Evolutionary conservation across 1,140 invertebrate species (phyloP).

Genomic region (Pteromalus puparum): DNA sequence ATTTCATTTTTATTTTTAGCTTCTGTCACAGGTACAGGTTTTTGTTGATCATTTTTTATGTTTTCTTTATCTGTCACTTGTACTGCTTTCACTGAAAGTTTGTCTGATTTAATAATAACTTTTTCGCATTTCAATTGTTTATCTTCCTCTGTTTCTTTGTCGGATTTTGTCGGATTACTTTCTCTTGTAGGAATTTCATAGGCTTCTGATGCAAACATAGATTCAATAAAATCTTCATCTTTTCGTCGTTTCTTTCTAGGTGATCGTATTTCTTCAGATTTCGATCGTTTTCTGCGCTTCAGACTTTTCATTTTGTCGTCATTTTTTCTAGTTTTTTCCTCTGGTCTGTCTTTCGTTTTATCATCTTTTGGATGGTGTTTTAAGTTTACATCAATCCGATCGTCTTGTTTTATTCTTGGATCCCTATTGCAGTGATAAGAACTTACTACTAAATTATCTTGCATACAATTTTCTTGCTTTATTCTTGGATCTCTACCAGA

Average conservation of each 20-base stretch:
- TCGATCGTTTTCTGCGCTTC: slow-evolving; percentile 23
- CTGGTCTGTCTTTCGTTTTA: neutral
- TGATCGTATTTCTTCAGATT: slow-evolving; percentile 21
- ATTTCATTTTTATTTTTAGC: neutral
- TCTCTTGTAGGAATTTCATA: neutral
- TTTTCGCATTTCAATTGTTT: neutral
- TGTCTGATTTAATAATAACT: neutral
- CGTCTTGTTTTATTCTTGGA: neutral
- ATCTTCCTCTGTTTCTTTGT: neutral
- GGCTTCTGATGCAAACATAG: neutral
- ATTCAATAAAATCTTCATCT: neutral
- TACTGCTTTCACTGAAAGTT: neutral
- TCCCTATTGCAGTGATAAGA: neutral
- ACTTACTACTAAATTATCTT: neutral
- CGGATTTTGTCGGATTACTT: neutral
- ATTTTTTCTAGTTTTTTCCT: slow-evolving; percentile 9
- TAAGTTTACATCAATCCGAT: neutral
- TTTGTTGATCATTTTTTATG: neutral
- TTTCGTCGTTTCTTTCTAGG: slow-evolving; percentile 16
- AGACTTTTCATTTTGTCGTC: neutral
- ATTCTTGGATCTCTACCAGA: slow-evolving; percentile 1
- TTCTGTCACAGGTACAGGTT: no score
- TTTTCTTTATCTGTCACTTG: slow-evolving; percentile 1
- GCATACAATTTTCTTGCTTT: neutral
- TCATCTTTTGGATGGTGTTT: neutral